These are phyloP conservation scores for Malurus leucopterus DNA, from an alignment of 2,797 vertebrate genomes.

Conservation along the genomic window DNA sequence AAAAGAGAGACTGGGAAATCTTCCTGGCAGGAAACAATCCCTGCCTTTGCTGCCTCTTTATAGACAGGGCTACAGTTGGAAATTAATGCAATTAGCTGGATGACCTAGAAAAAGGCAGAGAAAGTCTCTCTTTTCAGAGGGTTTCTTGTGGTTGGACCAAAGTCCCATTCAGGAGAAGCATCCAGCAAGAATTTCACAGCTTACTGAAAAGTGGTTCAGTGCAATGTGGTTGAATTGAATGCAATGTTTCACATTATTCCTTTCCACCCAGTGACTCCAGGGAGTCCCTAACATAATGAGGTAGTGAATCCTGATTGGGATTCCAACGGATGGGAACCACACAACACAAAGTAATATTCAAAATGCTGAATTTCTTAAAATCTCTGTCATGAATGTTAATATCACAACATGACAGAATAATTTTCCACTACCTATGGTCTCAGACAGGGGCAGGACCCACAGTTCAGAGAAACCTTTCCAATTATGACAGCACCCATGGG, in stretches of 20 bases:
- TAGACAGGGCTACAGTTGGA: neutral
- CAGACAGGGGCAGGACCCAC: neutral
- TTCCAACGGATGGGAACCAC: neutral
- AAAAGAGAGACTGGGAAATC: neutral
- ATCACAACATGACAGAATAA: neutral
- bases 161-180: slow-evolving; percentile 22
- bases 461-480: neutral
- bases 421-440: neutral
- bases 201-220: slow-evolving; percentile 24
- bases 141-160: slow-evolving; percentile 17
- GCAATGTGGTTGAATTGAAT: neutral
- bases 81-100: slow-evolving; percentile 34
- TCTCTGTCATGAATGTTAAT: neutral
- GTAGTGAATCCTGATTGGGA: neutral
- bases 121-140: slow-evolving; percentile 10
- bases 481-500: neutral
- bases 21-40: neutral
- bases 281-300: neutral
- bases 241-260: neutral
- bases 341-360: neutral
- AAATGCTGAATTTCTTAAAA: neutral
- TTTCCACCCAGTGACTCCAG: neutral
- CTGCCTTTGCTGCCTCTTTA: slow-evolving; percentile 1
- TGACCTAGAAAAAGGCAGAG: slow-evolving; percentile 26
- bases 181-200: slow-evolving; percentile 45